Conservation (phyloP, 2,113 vertebrate species). For the Mustelus asterias region DNA sequence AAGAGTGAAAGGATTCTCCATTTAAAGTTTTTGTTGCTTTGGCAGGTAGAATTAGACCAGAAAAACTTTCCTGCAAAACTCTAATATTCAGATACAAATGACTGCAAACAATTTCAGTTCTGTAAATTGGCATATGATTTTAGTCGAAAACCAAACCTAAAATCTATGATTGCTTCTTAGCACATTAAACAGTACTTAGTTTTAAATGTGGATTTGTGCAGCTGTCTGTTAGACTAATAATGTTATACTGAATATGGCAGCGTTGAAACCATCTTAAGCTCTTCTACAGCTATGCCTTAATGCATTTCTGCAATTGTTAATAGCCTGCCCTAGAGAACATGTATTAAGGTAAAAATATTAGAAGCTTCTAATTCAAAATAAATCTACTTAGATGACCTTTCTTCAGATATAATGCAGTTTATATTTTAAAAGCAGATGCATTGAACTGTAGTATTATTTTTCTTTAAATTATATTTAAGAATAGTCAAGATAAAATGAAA, state of each 20-base stretch:
- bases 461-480: conserved; percentile 39
- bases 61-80: background rate
- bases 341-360: conserved; percentile 48
- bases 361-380: conserved; percentile 46
- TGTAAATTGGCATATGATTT: background rate
- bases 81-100: background rate
- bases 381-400: conserved; percentile 39
- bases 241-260: conserved; percentile 47
- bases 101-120: conserved; percentile 13
- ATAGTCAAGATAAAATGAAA: conserved; percentile 35
- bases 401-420: conserved; percentile 42
- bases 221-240: conserved; percentile 44
- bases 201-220: conserved; percentile 20
- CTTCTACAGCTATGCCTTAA: conserved; percentile 51
- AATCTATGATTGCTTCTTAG: background rate
- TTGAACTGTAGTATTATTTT: conserved; percentile 39
- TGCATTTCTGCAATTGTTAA: conserved; percentile 50
- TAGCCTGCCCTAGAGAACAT: conserved; percentile 49
- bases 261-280: conserved; percentile 52
- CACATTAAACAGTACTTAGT: conserved; percentile 24
- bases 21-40: background rate
- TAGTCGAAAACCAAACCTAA: conserved; percentile 19
- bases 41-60: background rate
- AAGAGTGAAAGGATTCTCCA: background rate
- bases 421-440: conserved; percentile 40